phyloP scores from a whole-genome alignment of 2,797 vertebrate genomes.

The Leptoclinus maculatus region DNA sequence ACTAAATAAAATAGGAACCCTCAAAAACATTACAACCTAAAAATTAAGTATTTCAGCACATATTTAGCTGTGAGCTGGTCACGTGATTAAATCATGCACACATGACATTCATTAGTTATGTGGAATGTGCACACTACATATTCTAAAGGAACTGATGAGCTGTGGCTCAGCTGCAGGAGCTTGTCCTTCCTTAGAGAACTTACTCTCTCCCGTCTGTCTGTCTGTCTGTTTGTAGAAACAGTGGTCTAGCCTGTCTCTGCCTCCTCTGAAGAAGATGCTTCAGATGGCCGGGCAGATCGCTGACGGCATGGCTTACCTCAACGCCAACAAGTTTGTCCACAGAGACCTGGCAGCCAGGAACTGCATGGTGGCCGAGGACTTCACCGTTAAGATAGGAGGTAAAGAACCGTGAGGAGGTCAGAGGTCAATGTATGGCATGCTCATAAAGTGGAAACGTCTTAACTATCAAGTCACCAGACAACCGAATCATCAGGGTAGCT shows the following conservation, averaged over 20 bases:
- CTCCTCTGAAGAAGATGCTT: conserved; percentile 97
- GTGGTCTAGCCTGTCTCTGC: conserved; percentile 88
- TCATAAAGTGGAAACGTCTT: background rate
- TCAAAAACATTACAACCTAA: background rate
- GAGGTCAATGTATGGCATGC: background rate
- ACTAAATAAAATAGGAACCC: background rate
- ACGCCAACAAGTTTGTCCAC: conserved; percentile 99
- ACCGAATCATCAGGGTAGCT: background rate
- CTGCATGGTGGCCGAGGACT: conserved; percentile 99
- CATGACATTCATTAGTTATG: background rate
- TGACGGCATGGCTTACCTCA: conserved; percentile 98
- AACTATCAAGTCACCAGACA: background rate
- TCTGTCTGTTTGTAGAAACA: conserved; percentile 76
- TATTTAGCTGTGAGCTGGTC: background rate
- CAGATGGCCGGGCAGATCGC: conserved; percentile 99
- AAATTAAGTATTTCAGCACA: background rate
- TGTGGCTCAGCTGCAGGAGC: background rate
- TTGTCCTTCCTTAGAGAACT: background rate
- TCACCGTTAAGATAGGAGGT: conserved; percentile 99
- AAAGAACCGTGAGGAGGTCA: background rate
- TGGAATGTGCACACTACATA: background rate
- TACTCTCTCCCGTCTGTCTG: background rate
- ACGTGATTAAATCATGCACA: background rate
- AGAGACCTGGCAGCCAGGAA: conserved; percentile 96
- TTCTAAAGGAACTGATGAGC: background rate